Percentiles rank a stretch among this genome's conserved stretches.
phyloP scores from a whole-genome alignment of 2,888 invertebrate genomes.

The Mesorhabditis spiculigera region DNA sequence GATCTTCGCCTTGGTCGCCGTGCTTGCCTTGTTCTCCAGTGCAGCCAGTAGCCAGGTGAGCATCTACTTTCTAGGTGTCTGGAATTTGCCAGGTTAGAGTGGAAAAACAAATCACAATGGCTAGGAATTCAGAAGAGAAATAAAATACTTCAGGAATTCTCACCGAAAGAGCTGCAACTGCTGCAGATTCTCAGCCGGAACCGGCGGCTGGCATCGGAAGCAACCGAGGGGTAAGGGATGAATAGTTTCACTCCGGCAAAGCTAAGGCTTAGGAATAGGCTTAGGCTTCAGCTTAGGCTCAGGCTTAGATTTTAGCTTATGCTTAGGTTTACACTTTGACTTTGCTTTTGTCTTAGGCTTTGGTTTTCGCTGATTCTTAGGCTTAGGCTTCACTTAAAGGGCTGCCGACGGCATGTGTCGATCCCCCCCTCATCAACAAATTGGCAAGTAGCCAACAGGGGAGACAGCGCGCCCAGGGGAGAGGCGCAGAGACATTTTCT shows the following conservation, averaged over 20 bases:
- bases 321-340: too few relatives aligned
- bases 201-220: background rate
- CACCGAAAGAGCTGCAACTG: background rate
- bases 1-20: background rate
- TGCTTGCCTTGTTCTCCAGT: background rate
- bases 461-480: too few relatives aligned
- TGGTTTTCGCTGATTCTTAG: too few relatives aligned
- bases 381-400: too few relatives aligned
- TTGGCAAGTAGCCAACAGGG: too few relatives aligned
- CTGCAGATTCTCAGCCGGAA: conserved; percentile 1
- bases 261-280: too few relatives aligned
- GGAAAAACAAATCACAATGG: background rate
- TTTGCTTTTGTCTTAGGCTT: too few relatives aligned
- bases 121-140: background rate
- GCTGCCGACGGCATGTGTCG: too few relatives aligned
- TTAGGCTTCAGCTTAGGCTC: background rate
- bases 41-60: background rate
- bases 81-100: background rate
- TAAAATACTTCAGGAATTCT: background rate
- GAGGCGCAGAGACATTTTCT: too few relatives aligned
- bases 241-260: too few relatives aligned
- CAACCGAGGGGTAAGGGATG: background rate
- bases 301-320: too few relatives aligned
- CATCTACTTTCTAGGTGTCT: background rate
- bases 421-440: too few relatives aligned